Conservation (phyloP, 1,140 invertebrate species). For the Dendroctonus ponderosae region DNA sequence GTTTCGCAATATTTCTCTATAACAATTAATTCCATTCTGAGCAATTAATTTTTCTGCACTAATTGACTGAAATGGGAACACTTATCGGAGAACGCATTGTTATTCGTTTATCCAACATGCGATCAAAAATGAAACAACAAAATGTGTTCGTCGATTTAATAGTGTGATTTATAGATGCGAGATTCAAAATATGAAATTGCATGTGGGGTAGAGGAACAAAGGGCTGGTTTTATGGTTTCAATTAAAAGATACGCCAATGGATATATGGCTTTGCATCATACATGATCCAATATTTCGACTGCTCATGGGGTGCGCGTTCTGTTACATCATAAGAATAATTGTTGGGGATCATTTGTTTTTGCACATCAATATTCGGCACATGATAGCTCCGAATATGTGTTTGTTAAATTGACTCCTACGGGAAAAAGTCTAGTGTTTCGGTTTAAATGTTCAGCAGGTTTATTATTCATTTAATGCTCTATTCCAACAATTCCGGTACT, state of each 20-base stretch:
- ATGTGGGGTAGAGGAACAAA: conserved; percentile 15
- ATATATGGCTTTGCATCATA: conserved; percentile 27
- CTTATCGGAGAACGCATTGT: conserved; percentile 24
- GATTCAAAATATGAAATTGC: conserved; percentile 36
- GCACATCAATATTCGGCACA: conserved; percentile 3
- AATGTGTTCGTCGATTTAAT: conserved; percentile 31
- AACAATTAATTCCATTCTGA: not conserved
- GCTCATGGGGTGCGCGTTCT: conserved; percentile 20
- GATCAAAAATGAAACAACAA: conserved; percentile 34
- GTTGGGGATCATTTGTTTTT: conserved; percentile 6
- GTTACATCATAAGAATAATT: conserved; percentile 27
- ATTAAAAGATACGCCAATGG: conserved; percentile 36
- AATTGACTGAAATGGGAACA: conserved; percentile 21
- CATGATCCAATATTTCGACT: conserved; percentile 29
- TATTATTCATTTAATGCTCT: too few species aligned
- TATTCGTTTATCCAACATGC: conserved; percentile 22
- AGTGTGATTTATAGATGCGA: conserved; percentile 33
- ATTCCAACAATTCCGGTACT: too few species aligned
- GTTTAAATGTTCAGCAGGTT: too few species aligned
- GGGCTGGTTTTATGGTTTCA: conserved; percentile 33
- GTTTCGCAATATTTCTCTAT: too few species aligned
- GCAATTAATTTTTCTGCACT: conserved; percentile 23
- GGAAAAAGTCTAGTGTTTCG: too few species aligned
- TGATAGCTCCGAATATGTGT: not conserved
- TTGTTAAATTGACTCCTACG: not conserved